Percentiles rank a stretch among this genome's conserved stretches.
Conservation (phyloP, 2,888 invertebrate genomes). For the Baccha elongata region DNA sequence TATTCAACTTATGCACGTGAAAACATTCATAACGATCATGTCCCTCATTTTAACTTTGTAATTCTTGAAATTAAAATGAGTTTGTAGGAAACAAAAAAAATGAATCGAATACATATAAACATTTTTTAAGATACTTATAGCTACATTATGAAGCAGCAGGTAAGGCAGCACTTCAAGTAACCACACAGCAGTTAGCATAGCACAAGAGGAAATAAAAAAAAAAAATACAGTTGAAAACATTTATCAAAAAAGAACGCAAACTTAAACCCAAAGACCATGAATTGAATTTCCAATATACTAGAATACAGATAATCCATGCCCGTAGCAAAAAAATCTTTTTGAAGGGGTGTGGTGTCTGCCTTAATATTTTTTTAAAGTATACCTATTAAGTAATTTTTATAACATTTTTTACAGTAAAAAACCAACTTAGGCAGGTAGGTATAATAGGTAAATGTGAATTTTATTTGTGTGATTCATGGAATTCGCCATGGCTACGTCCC, state of each 20-base stretch:
- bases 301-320: not conserved
- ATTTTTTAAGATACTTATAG: slow-evolving; percentile 38
- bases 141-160: slow-evolving; percentile 4
- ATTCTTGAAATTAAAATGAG: not conserved
- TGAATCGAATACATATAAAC: slow-evolving; percentile 55
- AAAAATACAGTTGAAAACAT: slow-evolving; percentile 6
- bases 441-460: too few relatives aligned
- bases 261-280: slow-evolving; percentile 62
- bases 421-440: too few relatives aligned
- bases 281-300: slow-evolving; percentile 56
- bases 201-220: slow-evolving; percentile 26
- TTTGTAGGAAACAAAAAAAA: slow-evolving; percentile 4
- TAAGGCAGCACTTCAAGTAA: slow-evolving; percentile 7
- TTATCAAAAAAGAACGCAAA: slow-evolving; percentile 55
- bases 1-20: too few relatives aligned
- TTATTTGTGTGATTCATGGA: too few relatives aligned
- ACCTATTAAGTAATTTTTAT: too few relatives aligned
- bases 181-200: not conserved
- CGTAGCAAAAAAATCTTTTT: not conserved
- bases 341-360: too few relatives aligned
- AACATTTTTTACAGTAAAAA: too few relatives aligned
- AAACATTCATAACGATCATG: slow-evolving; percentile 7
- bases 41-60: not conserved
- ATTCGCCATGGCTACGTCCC: too few relatives aligned
- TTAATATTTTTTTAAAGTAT: too few relatives aligned